phyloP scores from a whole-genome alignment of 1,140 invertebrate genomes.

The Coelopa frigida region DNA sequence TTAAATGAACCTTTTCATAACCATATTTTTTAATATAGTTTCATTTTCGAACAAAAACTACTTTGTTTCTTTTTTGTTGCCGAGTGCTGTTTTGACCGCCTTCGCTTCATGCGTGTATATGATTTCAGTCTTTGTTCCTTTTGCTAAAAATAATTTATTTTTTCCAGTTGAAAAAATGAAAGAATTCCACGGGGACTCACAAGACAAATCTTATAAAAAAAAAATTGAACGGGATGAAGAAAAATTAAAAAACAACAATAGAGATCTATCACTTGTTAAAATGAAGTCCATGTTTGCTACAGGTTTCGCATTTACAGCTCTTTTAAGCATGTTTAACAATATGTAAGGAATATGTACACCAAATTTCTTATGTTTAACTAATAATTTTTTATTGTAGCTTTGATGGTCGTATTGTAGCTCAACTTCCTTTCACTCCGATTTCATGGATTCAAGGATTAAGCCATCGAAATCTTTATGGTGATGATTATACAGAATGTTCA shows the following conservation, averaged over 20 bases:
- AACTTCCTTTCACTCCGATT: slow-evolving; percentile 92
- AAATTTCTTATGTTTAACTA: slow-evolving; percentile 11
- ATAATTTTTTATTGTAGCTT: slow-evolving; percentile 61
- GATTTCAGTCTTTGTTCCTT: no score
- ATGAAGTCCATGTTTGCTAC: slow-evolving; percentile 99
- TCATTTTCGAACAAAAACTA: no score
- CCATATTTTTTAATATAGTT: no score
- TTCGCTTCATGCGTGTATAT: no score
- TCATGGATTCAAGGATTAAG: slow-evolving; percentile 95
- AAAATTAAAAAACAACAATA: slow-evolving; percentile 93
- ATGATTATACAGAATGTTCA: slow-evolving; percentile 98
- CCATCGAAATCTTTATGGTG: slow-evolving; percentile 91
- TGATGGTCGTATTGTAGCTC: slow-evolving; percentile 96
- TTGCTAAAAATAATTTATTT: slow-evolving; percentile 11
- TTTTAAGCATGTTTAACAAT: slow-evolving; percentile 97
- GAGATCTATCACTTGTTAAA: slow-evolving; percentile 95
- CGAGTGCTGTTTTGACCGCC: no score
- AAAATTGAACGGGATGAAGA: slow-evolving; percentile 98
- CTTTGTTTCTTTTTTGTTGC: no score
- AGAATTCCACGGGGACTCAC: slow-evolving; percentile 86
- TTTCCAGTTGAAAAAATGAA: slow-evolving; percentile 91
- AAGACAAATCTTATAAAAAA: slow-evolving; percentile 93
- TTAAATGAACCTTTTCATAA: no score
- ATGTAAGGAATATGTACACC: slow-evolving; percentile 61
- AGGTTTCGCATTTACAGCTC: slow-evolving; percentile 93